Base-by-base conservation (phyloP, 2,888 invertebrate species). In the Ischnus inquisitorius region DNA sequence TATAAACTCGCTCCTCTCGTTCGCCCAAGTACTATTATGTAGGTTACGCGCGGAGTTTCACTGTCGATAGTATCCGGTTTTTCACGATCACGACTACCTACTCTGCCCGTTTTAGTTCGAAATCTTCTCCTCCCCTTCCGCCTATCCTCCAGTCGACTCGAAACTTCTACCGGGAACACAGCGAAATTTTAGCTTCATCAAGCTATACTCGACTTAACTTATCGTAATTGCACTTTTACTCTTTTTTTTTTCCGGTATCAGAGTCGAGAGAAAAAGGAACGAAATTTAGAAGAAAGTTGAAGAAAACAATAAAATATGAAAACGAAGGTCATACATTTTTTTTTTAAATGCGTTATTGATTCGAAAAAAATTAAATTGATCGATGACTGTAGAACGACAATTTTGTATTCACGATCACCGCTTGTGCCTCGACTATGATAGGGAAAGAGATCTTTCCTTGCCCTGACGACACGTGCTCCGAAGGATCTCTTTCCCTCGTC, bases 51-150 rank as follows among this genome's bases (percentile, higher is more conserved):
- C 57, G 57, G 72, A 22, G 25, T 79, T 79, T 74, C 79, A 79
- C 79, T 79, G 43, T 72, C 72, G 65, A 79, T 72, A 78, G 57
- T 74, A 79, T 79, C 72, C 72, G 72, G 22, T 72, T 65, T 74
- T 54, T 65, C 54, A 43, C 72, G 76, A 57, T 57, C 28, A 43
- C 57, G 67, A 69, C 51, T 46, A 43, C 43, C 16, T 62, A 46
- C 28, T n/a, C n/a, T 48, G 48, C 54, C 12, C 69, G 54, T 48
- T 51, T 54, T 34, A 54, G 19, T 43, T 25, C n/a, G 19, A 12
- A 25, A 34, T 6, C 22, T 39, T 25, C 57, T 6, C 41, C 14
- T 25, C 6, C 25, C 3, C 10, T 39, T n/a, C n/a, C 46, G 5
- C 34, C n/a, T 25, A 14, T 22, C 22, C 25, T 67, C 1, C 34